A percentile compares a stretch with the other conserved stretches of the same genome.
Evolutionary conservation across 2,888 invertebrate species (phyloP).

Genomic region (Rhodophaea formosa): DNA sequence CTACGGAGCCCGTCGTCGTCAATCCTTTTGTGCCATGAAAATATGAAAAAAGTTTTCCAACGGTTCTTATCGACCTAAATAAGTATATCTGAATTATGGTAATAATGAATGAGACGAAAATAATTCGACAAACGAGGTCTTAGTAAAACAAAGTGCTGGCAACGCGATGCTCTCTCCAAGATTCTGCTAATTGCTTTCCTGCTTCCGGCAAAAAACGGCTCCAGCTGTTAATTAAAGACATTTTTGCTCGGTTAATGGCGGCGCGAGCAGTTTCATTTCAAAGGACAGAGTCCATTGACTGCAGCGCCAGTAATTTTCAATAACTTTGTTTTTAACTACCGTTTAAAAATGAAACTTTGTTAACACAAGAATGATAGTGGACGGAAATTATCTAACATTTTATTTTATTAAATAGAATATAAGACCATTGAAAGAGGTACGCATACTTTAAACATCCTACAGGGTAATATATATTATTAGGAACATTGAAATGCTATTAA

Average conservation of each 20-base stretch:
- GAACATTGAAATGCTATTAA: no score
- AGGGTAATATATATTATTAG: no score
- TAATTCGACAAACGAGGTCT: conserved; percentile 23
- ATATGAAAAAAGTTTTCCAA: no score
- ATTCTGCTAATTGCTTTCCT: conserved; percentile 45
- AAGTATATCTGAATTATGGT: not conserved
- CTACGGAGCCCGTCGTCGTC: no score
- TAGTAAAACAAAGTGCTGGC: conserved; percentile 24
- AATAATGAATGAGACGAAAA: not conserved
- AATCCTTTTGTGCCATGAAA: no score
- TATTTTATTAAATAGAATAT: no score
- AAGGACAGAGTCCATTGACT: conserved; percentile 27
- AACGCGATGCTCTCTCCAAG: conserved; percentile 28
- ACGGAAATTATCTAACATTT: no score
- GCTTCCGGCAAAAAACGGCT: conserved; percentile 40
- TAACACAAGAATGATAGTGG: no score
- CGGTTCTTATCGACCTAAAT: no score
- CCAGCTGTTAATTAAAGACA: conserved; percentile 52
- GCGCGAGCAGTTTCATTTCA: conserved; percentile 40
- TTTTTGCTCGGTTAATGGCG: conserved; percentile 45
- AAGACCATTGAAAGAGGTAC: no score
- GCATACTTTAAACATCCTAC: no score
- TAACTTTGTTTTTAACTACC: not conserved
- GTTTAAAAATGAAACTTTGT: not conserved
- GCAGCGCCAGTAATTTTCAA: conserved; percentile 20